Conservation (phyloP, 2,113 vertebrate species). For the Zosterops lateralis region DNA sequence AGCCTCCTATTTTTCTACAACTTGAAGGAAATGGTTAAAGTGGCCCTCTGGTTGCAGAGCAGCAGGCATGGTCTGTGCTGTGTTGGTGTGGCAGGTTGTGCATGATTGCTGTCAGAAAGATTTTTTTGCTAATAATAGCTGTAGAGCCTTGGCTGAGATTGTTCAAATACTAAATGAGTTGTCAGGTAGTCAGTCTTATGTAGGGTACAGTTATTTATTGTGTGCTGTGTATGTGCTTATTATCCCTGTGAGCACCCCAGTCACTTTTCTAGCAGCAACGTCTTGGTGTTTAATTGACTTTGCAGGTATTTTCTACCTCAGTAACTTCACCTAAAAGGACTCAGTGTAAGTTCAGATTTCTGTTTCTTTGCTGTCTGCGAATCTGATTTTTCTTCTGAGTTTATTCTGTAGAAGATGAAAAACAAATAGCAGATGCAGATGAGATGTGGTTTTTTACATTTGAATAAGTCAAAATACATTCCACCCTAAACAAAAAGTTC, state of each 20-base stretch:
- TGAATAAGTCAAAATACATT: neutral
- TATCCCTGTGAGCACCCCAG: neutral
- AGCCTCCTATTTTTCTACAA: neutral
- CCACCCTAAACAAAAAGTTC: neutral
- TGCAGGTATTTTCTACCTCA: neutral
- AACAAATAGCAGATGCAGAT: neutral
- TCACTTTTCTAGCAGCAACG: neutral
- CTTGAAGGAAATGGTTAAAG: neutral
- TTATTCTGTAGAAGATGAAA: neutral
- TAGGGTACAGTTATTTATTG: neutral
- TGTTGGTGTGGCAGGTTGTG: accelerated
- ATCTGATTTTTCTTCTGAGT: neutral
- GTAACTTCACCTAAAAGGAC: neutral
- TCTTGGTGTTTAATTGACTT: neutral
- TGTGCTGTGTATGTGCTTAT: neutral
- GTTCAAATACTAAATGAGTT: neutral
- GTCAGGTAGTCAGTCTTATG: neutral
- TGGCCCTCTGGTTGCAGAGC: neutral
- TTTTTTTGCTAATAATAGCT: neutral
- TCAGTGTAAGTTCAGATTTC: neutral
- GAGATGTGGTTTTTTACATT: neutral
- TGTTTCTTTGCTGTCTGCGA: neutral
- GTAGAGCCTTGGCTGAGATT: neutral
- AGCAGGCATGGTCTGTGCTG: neutral
- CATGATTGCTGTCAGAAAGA: neutral